Percentiles rank a stretch among this genome's conserved stretches.
Conservation (phyloP, 2,113 vertebrate genomes). For the Chamaetylas fuelleborni region DNA sequence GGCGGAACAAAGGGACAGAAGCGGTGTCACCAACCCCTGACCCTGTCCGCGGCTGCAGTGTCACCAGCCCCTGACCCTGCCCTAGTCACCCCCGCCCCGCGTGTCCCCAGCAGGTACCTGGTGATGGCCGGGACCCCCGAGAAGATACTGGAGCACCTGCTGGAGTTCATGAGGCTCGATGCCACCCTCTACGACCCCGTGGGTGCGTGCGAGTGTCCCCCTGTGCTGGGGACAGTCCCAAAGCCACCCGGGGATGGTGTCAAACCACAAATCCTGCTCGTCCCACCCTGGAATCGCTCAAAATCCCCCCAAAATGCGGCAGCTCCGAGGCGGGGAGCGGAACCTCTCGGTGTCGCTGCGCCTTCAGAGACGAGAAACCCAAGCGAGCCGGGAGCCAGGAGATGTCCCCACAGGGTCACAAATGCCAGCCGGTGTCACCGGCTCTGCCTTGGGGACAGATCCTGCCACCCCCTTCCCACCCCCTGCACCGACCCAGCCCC, state of each 20-base stretch:
- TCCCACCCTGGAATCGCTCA: not conserved
- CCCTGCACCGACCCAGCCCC: too few species aligned
- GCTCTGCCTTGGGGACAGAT: rapidly evolving
- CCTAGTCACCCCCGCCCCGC: too few species aligned
- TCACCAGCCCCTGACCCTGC: too few species aligned
- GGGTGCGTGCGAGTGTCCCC: slow-evolving; percentile 63
- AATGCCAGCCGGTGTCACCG: not conserved
- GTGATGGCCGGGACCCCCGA: slow-evolving; percentile 94
- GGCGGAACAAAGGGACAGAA: too few species aligned
- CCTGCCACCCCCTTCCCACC: not conserved
- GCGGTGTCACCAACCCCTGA: too few species aligned
- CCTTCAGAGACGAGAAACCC: not conserved
- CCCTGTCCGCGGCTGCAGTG: too few species aligned
- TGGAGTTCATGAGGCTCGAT: slow-evolving; percentile 89
- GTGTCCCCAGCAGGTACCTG: slow-evolving; percentile 78
- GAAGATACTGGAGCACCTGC: slow-evolving; percentile 91
- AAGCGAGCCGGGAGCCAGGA: not conserved
- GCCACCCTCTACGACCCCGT: slow-evolving; percentile 80
- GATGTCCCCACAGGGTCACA: not conserved
- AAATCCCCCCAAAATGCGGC: rapidly evolving
- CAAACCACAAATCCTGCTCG: not conserved
- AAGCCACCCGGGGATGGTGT: not conserved
- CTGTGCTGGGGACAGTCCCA: rapidly evolving
- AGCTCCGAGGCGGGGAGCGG: not conserved
- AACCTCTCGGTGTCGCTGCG: not conserved